Conservation (phyloP, 2,888 invertebrate genomes). For the Parasteatoda lunata region DNA sequence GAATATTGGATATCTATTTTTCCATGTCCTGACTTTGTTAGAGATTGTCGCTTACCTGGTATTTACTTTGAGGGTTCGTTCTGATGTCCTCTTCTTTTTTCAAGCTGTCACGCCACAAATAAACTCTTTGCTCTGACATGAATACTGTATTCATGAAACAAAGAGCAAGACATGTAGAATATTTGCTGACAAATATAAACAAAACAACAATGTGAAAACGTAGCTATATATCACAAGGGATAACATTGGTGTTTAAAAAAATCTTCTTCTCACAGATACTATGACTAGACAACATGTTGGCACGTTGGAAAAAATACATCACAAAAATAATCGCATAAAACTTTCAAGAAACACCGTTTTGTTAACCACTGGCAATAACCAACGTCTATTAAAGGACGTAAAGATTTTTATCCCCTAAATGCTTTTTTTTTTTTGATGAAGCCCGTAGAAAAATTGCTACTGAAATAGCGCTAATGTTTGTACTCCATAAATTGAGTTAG, state of each 20-base stretch:
- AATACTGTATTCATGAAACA: slow-evolving; percentile 16
- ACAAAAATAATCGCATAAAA: slow-evolving; percentile 15
- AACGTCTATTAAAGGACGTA: slow-evolving; percentile 52
- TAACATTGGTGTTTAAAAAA: slow-evolving; percentile 10
- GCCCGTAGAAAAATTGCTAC: slow-evolving; percentile 66
- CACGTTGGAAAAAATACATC: slow-evolving; percentile 22
- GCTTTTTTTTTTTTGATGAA: slow-evolving; percentile 49
- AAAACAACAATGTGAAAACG: slow-evolving; percentile 1
- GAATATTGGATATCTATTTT: too few species aligned
- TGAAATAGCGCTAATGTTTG: slow-evolving; percentile 62
- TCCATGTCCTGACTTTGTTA: slow-evolving; percentile 13
- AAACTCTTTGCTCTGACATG: slow-evolving; percentile 23
- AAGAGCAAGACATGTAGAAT: slow-evolving; percentile 49
- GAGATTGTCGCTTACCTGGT: slow-evolving; percentile 20
- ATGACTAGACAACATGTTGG: slow-evolving; percentile 27
- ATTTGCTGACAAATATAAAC: slow-evolving; percentile 22
- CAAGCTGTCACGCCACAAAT: slow-evolving; percentile 12
- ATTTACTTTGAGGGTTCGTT: slow-evolving; percentile 48
- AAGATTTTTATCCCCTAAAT: slow-evolving; percentile 43
- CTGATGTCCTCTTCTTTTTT: background rate
- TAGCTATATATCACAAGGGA: slow-evolving; percentile 8
- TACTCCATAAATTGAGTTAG: slow-evolving; percentile 28
- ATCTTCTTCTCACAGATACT: background rate
- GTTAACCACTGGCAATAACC: slow-evolving; percentile 61
- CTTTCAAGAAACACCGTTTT: slow-evolving; percentile 50